Conservation (phyloP, 2,113 vertebrate species). For the Enhydra lutris region DNA sequence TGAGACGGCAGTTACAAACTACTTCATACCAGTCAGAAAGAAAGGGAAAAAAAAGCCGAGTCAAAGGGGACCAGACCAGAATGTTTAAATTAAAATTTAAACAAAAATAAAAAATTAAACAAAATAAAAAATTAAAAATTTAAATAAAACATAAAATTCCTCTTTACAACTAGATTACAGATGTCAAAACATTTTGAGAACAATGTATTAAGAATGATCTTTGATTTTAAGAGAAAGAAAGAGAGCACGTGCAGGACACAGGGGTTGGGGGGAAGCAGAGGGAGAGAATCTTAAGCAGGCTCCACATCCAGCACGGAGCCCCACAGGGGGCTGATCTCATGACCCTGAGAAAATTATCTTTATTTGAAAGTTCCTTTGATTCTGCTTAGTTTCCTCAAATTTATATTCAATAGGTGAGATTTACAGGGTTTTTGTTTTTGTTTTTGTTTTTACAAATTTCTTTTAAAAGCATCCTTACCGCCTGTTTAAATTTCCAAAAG, state of each 20-base stretch:
- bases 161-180: background rate
- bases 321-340: background rate
- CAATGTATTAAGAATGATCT: background rate
- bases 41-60: background rate
- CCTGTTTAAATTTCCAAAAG: background rate
- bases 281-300: background rate
- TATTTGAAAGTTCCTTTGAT: background rate
- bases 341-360: background rate
- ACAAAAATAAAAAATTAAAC: background rate
- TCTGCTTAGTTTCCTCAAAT: background rate
- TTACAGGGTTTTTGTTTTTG: background rate
- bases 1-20: background rate
- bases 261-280: background rate
- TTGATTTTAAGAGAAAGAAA: background rate
- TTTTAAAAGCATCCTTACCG: background rate
- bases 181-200: conserved; percentile 1
- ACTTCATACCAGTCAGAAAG: background rate
- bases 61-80: background rate
- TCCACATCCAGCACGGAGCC: background rate
- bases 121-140: background rate
- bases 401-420: background rate
- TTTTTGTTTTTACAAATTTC: background rate
- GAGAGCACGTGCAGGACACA: background rate
- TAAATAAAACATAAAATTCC: background rate
- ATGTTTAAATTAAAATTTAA: background rate